Base-by-base conservation (phyloP, 2,797 vertebrate species). In the Xenopus petersii region DNA sequence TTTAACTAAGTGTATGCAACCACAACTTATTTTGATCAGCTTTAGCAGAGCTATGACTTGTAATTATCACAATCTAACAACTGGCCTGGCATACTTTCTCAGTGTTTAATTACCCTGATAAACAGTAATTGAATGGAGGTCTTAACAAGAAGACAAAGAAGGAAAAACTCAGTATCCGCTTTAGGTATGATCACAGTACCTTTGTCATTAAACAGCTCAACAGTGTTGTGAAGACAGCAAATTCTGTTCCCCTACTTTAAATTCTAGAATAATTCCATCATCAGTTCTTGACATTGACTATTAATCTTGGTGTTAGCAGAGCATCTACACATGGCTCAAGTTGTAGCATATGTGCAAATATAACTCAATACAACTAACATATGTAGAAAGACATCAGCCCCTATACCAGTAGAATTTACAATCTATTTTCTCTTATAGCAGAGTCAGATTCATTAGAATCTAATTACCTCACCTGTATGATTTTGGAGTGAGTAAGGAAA, bases 61-160 rank as follows among this genome's bases (percentile, higher is more conserved):
- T 90, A 94, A 96, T 97, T 95, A 95, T 93, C 91, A 92, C 95
- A 93, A 94, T 95, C 93, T 94, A 91, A 93, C 93, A 94, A 95
- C 96, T 95, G 96, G 93, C 92, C 88, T 87, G 86, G 90, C 91
- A 91, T 93, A 90, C 88, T 91, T 93, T 92, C 89, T 87, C 86
- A 89, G 89, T 92, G 91, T 94, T 94, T 95, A 96, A 95, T 97
- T 95, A 91, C 88, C 87, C 85, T 83, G 83, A 88, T 91, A 91
- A 91, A 89, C 89, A 88, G 82, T 88, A 88, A 88, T 89, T 92
- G 87, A 89, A 88, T 88, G 89, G 86, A 86, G 80, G 84, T 85
- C 84, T 90, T 90, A 89, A 89, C 89, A 87, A 85, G 81, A 86
- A 89, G 84, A 87, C 80, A 83, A 79, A 81, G 24, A 36, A 61